phyloP scores from a whole-genome alignment of 2,113 vertebrate species.

The Hepsetus odoe region DNA sequence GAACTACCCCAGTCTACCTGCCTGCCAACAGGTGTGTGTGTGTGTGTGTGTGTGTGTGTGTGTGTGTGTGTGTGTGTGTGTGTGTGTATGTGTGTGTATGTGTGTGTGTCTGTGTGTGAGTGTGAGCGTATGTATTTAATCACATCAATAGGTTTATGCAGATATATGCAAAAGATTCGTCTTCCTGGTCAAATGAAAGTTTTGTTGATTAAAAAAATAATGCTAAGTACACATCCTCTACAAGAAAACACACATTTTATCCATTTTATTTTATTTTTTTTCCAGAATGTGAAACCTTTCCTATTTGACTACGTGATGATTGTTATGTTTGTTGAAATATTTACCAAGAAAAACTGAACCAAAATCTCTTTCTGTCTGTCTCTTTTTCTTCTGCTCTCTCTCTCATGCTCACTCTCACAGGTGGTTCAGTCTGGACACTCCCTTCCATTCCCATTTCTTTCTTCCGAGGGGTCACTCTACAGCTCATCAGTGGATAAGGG shows the following conservation, averaged over 20 bases:
- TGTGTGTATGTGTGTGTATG: not conserved
- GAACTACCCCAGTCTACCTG: conserved; percentile 68
- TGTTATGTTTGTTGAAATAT: not conserved
- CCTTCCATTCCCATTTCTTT: conserved; percentile 7
- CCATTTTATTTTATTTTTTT: no score
- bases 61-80: no score
- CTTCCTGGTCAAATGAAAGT: no score
- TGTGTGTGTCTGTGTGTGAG: conserved; percentile 32
- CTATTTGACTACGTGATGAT: no score
- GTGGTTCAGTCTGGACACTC: conserved; percentile 10
- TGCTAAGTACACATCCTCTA: no score
- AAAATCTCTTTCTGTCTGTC: not conserved
- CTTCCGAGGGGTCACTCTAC: not conserved
- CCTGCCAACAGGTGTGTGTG: conserved; percentile 45
- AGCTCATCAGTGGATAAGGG: conserved; percentile 20
- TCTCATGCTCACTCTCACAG: not conserved
- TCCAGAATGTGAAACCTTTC: no score
- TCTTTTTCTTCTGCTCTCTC: not conserved
- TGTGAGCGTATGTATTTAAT: no score
- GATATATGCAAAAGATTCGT: no score
- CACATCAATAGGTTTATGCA: no score
- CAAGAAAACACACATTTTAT: no score
- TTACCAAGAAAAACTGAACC: not conserved
- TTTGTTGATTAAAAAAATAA: no score
- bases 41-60: conserved; percentile 22